Base-by-base conservation (phyloP, 2,113 vertebrate genomes). In the human region DNA sequence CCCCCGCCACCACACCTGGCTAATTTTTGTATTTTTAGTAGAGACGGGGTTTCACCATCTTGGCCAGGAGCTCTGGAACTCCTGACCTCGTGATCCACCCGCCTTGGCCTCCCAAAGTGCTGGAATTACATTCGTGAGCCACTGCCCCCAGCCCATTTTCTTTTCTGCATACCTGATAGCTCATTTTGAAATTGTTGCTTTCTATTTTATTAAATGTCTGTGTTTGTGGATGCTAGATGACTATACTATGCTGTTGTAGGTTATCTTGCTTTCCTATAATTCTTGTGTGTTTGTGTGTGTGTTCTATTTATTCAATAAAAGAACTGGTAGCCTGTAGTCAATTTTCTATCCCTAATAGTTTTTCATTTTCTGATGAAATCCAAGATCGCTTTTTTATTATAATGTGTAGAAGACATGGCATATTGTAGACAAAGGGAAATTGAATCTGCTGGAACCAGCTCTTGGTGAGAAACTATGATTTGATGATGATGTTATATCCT, bases 341-440 rank as follows among this genome's bases (percentile, higher is more conserved):
- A 61, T 64, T 95, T 70, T 57, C 38, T 92, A 35, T 59, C 8
- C 16, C 35, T 75, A 86, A 80, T 40, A 82, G 18, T 66, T 22
- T 94, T 96, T 93, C 40, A 86, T 90, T 95, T 96, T 64, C 82
- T 80, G 38, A 80, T 84, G 82, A 94, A 96, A 91, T 93, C 1
- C 13, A 89, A 95, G 59, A 76, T 75, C 12, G 12, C 25, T 20
- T 20, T 95, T 68, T 79, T 68, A 72, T 61, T 85, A 40, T 52
- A 85, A 85, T 78, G 25, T 61, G 30, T 45, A 59, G 64, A 75
- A 6, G 68, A 76, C 13, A 38, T 48, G 40, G 3, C 92, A 40
- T 57, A 80, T 38, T 87, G n/a, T 78, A 52, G 61, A 30, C 61
- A 64, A 92, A 92, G 57, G 68, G 48, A 52, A 90, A 87, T 18